These are phyloP conservation scores for Dallia pectoralis DNA, from an alignment of 2,797 vertebrate species.

Conservation along the genomic window DNA sequence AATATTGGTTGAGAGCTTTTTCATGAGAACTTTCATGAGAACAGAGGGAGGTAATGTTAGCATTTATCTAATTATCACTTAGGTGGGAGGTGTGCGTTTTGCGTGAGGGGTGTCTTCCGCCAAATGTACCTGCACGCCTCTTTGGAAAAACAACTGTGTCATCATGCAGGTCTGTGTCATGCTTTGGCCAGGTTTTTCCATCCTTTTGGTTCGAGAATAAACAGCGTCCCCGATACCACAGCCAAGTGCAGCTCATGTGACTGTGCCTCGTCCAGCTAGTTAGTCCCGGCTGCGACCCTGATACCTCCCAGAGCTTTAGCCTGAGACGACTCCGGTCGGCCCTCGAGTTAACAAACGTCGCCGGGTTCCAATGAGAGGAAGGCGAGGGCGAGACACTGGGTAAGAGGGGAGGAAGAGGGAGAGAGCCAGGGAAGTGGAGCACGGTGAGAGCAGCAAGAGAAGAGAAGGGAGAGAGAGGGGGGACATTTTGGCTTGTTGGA, in stretches of 20 bases:
- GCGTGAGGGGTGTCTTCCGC: neutral
- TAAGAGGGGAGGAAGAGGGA: conserved; percentile 1
- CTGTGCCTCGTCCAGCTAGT: neutral
- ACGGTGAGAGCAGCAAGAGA: no score
- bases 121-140: neutral
- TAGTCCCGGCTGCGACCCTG: neutral
- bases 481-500: conserved; percentile 49
- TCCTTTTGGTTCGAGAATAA: neutral
- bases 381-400: neutral
- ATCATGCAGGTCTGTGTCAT: neutral
- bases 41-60: neutral
- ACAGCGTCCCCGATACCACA: neutral
- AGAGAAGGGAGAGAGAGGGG: conserved; percentile 14
- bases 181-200: neutral
- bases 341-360: neutral
- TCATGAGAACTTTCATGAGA: neutral
- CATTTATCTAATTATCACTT: neutral
- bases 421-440: conserved; percentile 21
- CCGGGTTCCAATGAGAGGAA: neutral
- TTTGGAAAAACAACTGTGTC: conserved; percentile 1
- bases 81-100: neutral
- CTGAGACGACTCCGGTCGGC: neutral
- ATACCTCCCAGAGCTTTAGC: neutral
- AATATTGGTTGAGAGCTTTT: neutral
- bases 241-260: neutral